phyloP scores from a whole-genome alignment of 2,113 vertebrate genomes.

The Hippocampus comes region DNA sequence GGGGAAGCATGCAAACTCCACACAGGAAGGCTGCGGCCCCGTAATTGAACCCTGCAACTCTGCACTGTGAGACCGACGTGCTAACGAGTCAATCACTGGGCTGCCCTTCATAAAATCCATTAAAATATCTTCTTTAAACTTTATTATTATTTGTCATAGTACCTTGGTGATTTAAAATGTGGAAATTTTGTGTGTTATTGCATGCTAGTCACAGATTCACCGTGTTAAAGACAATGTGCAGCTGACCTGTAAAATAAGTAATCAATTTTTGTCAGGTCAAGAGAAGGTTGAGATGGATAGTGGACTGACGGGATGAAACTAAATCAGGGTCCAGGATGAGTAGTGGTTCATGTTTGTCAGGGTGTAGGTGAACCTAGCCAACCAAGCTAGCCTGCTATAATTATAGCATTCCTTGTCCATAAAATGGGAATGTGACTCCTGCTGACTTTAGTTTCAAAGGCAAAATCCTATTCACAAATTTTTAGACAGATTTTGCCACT shows the following conservation, averaged over 20 bases:
- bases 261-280: conserved; percentile 5
- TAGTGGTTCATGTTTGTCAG: conserved; percentile 30
- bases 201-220: not conserved
- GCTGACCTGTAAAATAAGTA: not conserved
- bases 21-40: too few relatives aligned
- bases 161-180: too few relatives aligned
- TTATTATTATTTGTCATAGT: too few relatives aligned
- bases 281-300: conserved; percentile 13
- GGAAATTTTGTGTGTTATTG: not conserved
- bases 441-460: conserved; percentile 44
- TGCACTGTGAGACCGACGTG: too few relatives aligned
- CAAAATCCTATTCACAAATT: conserved; percentile 14
- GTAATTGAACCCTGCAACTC: too few relatives aligned
- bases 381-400: conserved; percentile 40
- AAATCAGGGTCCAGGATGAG: conserved; percentile 36
- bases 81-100: too few relatives aligned
- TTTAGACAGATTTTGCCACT: conserved; percentile 8
- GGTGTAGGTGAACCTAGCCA: conserved; percentile 31
- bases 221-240: not conserved
- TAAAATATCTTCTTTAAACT: too few relatives aligned
- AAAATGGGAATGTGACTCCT: conserved; percentile 33
- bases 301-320: conserved; percentile 64
- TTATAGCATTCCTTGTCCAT: conserved; percentile 57
- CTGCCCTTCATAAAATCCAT: too few relatives aligned
- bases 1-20: too few relatives aligned